phyloP scores from a whole-genome alignment of 2,797 vertebrate species.

The Acridotheres tristis region DNA sequence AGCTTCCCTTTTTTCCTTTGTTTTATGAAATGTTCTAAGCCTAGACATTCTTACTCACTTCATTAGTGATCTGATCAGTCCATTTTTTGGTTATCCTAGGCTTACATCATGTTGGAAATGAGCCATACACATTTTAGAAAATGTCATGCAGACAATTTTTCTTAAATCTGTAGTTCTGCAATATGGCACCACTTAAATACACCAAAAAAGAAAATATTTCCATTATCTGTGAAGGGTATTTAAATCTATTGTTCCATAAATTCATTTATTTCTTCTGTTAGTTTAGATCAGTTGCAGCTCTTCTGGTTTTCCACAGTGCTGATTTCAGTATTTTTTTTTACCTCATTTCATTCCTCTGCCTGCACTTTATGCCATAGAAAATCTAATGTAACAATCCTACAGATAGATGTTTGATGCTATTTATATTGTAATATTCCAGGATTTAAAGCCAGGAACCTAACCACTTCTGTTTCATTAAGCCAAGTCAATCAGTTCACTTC shows the following conservation, averaged over 20 bases:
- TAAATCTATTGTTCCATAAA: not conserved
- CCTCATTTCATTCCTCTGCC: not conserved
- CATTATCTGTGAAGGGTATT: not conserved
- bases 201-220: slow-evolving; percentile 5
- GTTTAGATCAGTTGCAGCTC: not conserved
- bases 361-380: not conserved
- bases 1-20: slow-evolving; percentile 25
- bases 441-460: not conserved
- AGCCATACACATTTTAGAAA: slow-evolving; percentile 24
- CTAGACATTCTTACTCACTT: not conserved
- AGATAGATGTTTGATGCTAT: not conserved
- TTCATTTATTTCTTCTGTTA: not conserved
- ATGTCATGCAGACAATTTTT: slow-evolving; percentile 15
- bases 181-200: not conserved
- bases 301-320: not conserved
- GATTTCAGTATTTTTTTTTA: not conserved
- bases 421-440: not conserved
- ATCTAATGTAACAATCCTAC: not conserved
- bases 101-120: slow-evolving; percentile 1
- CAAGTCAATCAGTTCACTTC: not conserved
- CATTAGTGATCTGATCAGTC: not conserved
- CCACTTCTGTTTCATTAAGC: not conserved
- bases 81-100: slow-evolving; percentile 3
- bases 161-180: slow-evolving; percentile 21
- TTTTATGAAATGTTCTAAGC: slow-evolving; percentile 16